A percentile compares a stretch with the other conserved stretches of the same genome.
Conservation (phyloP, 2,888 invertebrate genomes). For the Seira musarum region DNA sequence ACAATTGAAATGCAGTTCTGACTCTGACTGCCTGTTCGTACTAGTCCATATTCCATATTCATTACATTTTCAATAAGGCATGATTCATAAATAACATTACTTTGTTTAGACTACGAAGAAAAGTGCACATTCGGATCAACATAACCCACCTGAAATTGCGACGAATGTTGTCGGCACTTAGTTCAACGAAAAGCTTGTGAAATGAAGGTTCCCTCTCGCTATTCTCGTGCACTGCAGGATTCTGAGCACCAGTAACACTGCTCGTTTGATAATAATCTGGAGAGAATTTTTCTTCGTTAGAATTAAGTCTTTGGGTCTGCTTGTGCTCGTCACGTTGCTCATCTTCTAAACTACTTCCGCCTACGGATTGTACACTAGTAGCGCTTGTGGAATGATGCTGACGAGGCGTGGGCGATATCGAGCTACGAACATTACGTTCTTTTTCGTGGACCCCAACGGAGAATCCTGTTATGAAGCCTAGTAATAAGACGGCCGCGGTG, state of each 20-base stretch:
- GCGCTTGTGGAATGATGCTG: conserved; percentile 21
- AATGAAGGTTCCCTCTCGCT: conserved; percentile 63
- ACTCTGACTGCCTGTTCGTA: too few species aligned
- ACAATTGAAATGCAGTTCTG: too few species aligned
- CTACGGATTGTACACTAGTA: conserved; percentile 43
- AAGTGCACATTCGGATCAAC: not conserved
- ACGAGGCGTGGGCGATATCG: not conserved
- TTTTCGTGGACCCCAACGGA: conserved; percentile 61
- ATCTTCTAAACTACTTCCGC: conserved; percentile 34
- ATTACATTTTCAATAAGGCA: not conserved
- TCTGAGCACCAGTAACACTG: conserved; percentile 29
- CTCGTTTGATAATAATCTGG: conserved; percentile 51
- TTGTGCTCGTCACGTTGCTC: conserved; percentile 40
- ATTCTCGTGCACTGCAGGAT: conserved; percentile 64
- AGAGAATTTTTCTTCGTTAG: conserved; percentile 52
- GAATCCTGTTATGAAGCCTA: conserved; percentile 67
- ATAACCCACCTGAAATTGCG: conserved; percentile 69
- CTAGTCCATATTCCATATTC: too few species aligned
- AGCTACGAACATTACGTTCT: conserved; percentile 24
- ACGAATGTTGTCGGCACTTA: conserved; percentile 68
- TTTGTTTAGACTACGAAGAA: not conserved
- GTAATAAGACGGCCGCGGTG: conserved; percentile 63
- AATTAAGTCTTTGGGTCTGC: conserved; percentile 29
- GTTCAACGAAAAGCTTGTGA: conserved; percentile 67
- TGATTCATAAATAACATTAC: not conserved